Conservation (phyloP, 2,888 invertebrate species). For the Phaedon cochleariae region DNA sequence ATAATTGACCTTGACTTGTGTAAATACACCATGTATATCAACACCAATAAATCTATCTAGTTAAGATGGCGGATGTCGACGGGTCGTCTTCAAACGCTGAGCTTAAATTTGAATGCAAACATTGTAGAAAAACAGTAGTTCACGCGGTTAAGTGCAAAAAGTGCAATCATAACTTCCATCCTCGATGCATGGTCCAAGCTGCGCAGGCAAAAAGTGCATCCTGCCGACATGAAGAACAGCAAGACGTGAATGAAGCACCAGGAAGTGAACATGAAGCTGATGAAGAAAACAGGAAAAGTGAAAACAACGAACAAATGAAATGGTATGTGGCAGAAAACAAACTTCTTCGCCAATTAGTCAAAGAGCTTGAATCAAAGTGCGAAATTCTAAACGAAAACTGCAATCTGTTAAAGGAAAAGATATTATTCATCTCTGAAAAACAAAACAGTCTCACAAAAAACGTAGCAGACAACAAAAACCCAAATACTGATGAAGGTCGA, state of each 20-base stretch:
- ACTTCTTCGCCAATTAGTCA: not conserved
- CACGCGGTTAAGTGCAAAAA: conserved; percentile 9
- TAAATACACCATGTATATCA: too few relatives aligned
- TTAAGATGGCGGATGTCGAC: not conserved
- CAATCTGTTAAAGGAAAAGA: not conserved
- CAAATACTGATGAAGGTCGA: conserved; percentile 10
- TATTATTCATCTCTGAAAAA: conserved; percentile 8
- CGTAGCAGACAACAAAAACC: conserved; percentile 10
- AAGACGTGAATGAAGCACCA: conserved; percentile 8
- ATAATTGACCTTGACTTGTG: too few relatives aligned
- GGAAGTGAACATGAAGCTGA: conserved; percentile 12
- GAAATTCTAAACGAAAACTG: not conserved
- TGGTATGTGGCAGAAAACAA: conserved; percentile 12
- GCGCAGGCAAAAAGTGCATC: conserved; percentile 14
- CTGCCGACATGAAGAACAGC: not conserved
- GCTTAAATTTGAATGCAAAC: conserved; percentile 5
- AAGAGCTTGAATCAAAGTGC: not conserved
- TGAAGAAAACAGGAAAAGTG: conserved; percentile 10
- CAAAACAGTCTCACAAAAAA: conserved; percentile 10
- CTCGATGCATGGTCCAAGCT: conserved; percentile 14
- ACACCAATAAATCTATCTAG: too few relatives aligned
- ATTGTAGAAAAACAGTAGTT: conserved; percentile 7
- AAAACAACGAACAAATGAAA: conserved; percentile 14
- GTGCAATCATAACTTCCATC: conserved; percentile 11
- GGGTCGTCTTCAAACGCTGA: conserved; percentile 8